Base-by-base conservation (phyloP, 2,888 invertebrate species). In the Ennomos fuscantarius region DNA sequence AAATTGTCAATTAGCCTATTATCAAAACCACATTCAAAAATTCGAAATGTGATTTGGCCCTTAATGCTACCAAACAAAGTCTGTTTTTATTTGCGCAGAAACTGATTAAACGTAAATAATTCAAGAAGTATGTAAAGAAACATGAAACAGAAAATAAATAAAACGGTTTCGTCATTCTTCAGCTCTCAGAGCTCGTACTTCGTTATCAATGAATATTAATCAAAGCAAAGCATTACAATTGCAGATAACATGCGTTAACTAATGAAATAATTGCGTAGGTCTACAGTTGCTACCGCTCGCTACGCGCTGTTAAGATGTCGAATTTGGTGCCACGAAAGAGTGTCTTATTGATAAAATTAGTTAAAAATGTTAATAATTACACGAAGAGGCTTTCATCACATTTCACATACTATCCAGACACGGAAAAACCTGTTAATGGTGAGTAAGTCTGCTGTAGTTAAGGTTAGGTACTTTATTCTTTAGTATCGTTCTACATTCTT, bases 341-440 rank as follows among this genome's bases (percentile, higher is more conserved):
- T 62, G 55, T 72, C 63, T 66, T 82, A 40, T 61, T 89, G 12
- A 59, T 70, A 56, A 84, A 78, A 69, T 59, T 89, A 45, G 36
- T 84, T 49, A 82, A 86, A 83, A 78, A 83, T 83, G 81, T 84
- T 15, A 81, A 76, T 66, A 79, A 79, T 62, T 70, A 62, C 60
- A 63, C 79, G 12, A 88, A 86, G 70, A 84, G 90, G 59, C 65
- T 87, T 35, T 85, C 88, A 34, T 93, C 94, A 9, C 94, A 95
- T 81, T 95, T 95, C 76, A 93, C 88, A 55, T 95, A 94, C 73
- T 89, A 87, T 60, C 93, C 95, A 0, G 95, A 95, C 65, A 85
- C 83, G 70, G 85, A 86, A 55, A 78, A 85, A 61, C 92, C 92
- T 8, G 82, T 91, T 40, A 84, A 91, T 82, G 93, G 93, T 87